Conservation (phyloP, 2,113 vertebrate species). For the Cavia aperea region DNA sequence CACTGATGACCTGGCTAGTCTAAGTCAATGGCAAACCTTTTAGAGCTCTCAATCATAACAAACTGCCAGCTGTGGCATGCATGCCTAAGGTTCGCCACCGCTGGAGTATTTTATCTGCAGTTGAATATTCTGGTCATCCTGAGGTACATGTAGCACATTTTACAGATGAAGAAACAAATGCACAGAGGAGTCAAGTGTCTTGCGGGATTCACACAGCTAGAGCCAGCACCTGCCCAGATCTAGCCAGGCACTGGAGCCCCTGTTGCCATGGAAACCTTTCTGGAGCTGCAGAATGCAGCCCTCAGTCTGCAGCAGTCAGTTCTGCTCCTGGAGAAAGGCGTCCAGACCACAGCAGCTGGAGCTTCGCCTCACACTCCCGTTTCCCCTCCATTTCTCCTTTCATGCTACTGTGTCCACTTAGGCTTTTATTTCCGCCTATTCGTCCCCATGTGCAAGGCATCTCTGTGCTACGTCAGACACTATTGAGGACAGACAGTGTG, state of each 20-base stretch:
- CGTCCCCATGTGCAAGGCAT: neutral
- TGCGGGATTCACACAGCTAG: neutral
- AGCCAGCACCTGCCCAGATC: neutral
- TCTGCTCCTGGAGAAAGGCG: neutral
- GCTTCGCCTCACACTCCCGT: neutral
- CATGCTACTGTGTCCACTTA: neutral
- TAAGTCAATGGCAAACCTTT: neutral
- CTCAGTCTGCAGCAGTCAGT: neutral
- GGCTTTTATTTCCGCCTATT: neutral
- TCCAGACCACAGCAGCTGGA: neutral
- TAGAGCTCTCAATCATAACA: neutral
- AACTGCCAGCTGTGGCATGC: neutral
- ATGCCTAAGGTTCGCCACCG: neutral
- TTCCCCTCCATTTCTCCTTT: neutral
- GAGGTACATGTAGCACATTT: neutral
- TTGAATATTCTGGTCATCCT: neutral
- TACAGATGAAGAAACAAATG: neutral
- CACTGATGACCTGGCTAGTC: neutral
- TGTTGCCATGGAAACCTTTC: slow-evolving; percentile 3
- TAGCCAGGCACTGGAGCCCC: neutral
- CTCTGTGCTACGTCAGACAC: neutral
- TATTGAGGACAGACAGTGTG: neutral
- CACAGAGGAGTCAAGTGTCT: neutral
- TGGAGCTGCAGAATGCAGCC: neutral
- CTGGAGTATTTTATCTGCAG: neutral